These are phyloP conservation scores for Cebidichthys violaceus DNA, from an alignment of 2,113 vertebrate species.

Conservation along the genomic window DNA sequence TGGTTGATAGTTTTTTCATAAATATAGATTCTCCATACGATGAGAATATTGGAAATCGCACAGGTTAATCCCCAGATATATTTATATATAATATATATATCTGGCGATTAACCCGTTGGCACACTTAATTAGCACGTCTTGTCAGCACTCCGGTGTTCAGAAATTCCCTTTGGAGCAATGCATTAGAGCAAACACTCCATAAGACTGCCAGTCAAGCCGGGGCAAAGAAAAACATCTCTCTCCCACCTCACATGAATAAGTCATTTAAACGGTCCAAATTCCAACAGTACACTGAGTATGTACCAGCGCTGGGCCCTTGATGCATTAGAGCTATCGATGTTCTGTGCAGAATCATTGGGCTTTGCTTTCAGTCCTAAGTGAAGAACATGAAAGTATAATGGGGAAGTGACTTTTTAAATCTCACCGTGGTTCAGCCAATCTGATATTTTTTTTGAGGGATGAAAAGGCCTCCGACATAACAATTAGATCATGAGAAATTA, in stretches of 20 bases:
- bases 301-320: constrained; percentile 13
- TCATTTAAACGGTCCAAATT: constrained; percentile 37
- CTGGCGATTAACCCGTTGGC: constrained; percentile 51
- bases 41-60: constrained; percentile 10
- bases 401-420: constrained; percentile 29
- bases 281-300: constrained; percentile 5
- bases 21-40: constrained; percentile 5
- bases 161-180: constrained; percentile 33
- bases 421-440: background rate
- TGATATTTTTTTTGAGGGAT: background rate
- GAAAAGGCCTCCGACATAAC: background rate
- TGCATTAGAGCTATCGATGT: constrained; percentile 50
- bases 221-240: constrained; percentile 9
- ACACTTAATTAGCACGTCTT: constrained; percentile 73
- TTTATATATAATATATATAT: background rate
- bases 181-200: constrained; percentile 42
- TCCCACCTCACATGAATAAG: constrained; percentile 42
- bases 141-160: constrained; percentile 45
- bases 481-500: constrained; percentile 1
- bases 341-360: constrained; percentile 44
- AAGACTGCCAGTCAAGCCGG: constrained; percentile 41
- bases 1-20: background rate
- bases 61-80: background rate
- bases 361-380: constrained; percentile 35
- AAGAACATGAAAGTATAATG: constrained; percentile 41